Conservation (phyloP, 1,140 invertebrate genomes). For the Pogonus chalceus region DNA sequence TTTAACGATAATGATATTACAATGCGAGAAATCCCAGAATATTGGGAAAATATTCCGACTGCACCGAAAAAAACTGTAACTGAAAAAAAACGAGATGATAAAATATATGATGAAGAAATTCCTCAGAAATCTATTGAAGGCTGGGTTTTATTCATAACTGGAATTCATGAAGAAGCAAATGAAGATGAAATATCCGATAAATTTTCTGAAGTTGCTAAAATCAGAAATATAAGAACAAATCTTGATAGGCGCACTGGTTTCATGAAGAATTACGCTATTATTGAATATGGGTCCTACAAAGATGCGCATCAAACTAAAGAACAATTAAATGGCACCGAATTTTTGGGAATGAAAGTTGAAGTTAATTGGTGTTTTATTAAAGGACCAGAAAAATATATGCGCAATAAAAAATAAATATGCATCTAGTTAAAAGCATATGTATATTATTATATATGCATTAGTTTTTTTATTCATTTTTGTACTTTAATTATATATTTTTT, state of each 20-base stretch:
- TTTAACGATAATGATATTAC: too few species aligned
- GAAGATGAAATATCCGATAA: slow-evolving; percentile 1
- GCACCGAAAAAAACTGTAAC: not conserved
- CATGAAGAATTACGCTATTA: not conserved
- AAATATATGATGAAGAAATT: not conserved
- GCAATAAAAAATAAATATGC: too few species aligned
- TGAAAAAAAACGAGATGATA: not conserved
- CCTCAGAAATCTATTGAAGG: slow-evolving; percentile 6
- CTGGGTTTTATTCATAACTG: slow-evolving; percentile 10
- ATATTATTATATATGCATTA: too few species aligned
- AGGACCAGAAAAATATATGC: not conserved
- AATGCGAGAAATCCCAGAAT: not conserved
- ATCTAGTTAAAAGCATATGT: too few species aligned
- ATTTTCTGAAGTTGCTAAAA: slow-evolving; percentile 1
- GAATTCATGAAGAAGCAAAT: slow-evolving; percentile 8
- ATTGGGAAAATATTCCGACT: not conserved
- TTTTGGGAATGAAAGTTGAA: not conserved
- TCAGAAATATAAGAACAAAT: slow-evolving; percentile 7
- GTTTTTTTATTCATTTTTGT: too few species aligned
- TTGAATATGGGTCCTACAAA: not conserved
- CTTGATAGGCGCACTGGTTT: slow-evolving; percentile 11
- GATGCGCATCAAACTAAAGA: not conserved
- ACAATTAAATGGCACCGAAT: not conserved
- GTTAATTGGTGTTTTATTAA: not conserved
- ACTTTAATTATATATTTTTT: too few species aligned